Percentiles rank a stretch among this genome's conserved stretches.
These are phyloP conservation scores for Diadromus collaris DNA, from an alignment of 2,888 invertebrate species.

Conservation along the genomic window DNA sequence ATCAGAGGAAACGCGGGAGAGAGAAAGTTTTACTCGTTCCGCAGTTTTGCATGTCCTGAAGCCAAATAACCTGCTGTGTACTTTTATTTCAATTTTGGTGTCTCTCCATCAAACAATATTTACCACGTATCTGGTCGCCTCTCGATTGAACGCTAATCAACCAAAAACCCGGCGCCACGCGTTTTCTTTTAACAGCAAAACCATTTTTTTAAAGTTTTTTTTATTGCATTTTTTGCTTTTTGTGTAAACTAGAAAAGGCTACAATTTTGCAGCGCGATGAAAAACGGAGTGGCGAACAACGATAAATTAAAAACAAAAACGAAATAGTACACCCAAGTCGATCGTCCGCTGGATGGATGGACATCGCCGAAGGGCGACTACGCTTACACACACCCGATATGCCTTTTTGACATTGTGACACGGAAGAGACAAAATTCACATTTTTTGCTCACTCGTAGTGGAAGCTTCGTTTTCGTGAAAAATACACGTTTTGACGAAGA, in stretches of 20 bases:
- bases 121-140: neutral
- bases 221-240: neutral
- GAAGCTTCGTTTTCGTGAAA: too few species aligned
- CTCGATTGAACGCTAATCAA: neutral
- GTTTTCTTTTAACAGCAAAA: neutral
- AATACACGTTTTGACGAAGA: too few species aligned
- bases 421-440: neutral
- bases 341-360: neutral
- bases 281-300: neutral
- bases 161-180: neutral
- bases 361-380: neutral
- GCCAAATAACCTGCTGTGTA: neutral
- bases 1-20: conserved; percentile 17
- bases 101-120: neutral
- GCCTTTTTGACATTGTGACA: neutral
- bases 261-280: neutral
- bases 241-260: neutral
- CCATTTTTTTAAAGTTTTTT: conserved; percentile 8
- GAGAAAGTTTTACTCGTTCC: neutral
- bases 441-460: too few species aligned
- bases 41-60: neutral
- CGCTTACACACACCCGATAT: neutral
- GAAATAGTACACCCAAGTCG: neutral
- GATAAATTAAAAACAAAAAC: neutral
- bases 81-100: neutral